Evolutionary conservation across 2,888 invertebrate genomes (phyloP).

Genomic region (Gasteruption jaculator): DNA sequence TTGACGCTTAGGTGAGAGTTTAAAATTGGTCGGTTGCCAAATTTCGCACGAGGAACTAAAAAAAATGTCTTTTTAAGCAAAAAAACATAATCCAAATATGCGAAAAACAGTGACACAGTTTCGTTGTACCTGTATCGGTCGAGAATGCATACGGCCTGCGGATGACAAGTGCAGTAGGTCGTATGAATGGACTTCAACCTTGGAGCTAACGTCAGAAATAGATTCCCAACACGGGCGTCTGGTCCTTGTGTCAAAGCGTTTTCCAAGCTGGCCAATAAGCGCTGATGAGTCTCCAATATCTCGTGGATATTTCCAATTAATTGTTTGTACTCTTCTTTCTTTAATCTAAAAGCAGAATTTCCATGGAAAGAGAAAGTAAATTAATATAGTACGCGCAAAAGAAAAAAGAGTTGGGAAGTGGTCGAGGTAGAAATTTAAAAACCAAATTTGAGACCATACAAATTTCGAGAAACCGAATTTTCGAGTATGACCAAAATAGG

Average conservation of each 20-base stretch:
- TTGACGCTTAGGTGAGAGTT: no score
- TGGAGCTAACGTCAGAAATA: constrained; percentile 83
- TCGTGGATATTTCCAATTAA: constrained; percentile 86
- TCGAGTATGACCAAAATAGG: no score
- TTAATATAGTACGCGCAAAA: no score
- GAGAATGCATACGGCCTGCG: constrained; percentile 87
- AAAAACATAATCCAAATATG: no score
- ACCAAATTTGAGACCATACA: no score
- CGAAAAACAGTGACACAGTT: not conserved
- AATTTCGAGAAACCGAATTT: no score
- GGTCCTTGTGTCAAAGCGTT: constrained; percentile 67
- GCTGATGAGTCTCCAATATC: constrained; percentile 79
- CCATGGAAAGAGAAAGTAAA: no score
- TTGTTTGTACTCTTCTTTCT: constrained; percentile 79
- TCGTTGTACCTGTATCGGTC: constrained; percentile 85
- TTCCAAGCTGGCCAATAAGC: constrained; percentile 74
- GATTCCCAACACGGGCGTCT: constrained; percentile 84
- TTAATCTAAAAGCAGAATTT: constrained; percentile 74
- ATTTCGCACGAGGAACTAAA: no score
- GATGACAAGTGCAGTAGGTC: constrained; percentile 89
- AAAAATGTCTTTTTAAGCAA: no score
- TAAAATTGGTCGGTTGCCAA: no score
- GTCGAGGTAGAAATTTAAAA: no score
- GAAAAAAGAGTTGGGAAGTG: no score
- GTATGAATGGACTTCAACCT: constrained; percentile 80